A percentile compares a stretch with the other conserved stretches of the same genome.
Evolutionary conservation across 1,140 invertebrate genomes (phyloP).

Genomic region (Stegodyphus mimosarum): DNA sequence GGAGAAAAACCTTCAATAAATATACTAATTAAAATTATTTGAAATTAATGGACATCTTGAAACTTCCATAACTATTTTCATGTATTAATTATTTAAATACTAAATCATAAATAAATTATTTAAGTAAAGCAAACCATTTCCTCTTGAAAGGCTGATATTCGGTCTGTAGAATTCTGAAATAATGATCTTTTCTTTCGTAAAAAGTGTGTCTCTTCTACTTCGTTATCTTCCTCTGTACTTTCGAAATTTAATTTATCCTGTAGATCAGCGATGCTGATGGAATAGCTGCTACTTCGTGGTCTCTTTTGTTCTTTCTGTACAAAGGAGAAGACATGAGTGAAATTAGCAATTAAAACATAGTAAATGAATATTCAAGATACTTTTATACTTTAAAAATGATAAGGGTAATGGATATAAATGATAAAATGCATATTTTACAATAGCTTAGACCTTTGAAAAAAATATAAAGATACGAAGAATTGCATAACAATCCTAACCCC

Average conservation of each 20-base stretch:
- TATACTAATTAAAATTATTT: no score
- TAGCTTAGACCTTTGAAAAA: not conserved
- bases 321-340: not conserved
- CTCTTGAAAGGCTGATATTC: slow-evolving; percentile 11
- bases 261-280: slow-evolving; percentile 19
- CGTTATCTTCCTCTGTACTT: not conserved
- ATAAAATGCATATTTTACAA: no score
- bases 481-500: not conserved
- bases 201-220: not conserved
- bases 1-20: no score
- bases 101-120: no score
- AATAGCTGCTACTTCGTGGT: slow-evolving; percentile 28
- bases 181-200: slow-evolving; percentile 10
- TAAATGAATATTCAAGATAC: no score
- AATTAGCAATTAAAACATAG: no score
- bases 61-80: no score
- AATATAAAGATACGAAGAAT: not conserved
- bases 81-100: no score
- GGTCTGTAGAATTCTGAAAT: not conserved
- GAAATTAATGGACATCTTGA: no score
- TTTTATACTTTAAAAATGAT: no score
- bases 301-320: slow-evolving; percentile 40
- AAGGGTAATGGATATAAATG: no score
- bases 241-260: not conserved
- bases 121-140: slow-evolving; percentile 21